Percentiles rank a stretch among this genome's conserved stretches.
Evolutionary conservation across 2,888 invertebrate species (phyloP).

Genomic region (Mylabris sibirica): DNA sequence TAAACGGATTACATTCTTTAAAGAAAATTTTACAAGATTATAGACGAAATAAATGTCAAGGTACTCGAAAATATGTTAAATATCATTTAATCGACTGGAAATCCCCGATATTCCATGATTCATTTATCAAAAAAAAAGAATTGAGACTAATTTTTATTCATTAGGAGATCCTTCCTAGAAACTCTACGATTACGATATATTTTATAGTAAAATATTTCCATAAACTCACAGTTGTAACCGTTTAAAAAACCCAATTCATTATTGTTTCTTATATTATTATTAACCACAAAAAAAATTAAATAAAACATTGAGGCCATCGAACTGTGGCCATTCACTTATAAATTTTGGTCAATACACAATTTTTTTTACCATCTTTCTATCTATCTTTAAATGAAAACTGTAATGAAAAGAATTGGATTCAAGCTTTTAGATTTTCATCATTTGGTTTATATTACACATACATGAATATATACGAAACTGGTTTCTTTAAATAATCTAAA

Average conservation of each 20-base stretch:
- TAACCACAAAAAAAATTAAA: background rate
- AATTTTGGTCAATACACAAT: background rate
- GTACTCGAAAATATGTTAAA: too few relatives aligned
- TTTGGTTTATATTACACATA: background rate
- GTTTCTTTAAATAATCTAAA: background rate
- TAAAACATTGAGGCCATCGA: background rate
- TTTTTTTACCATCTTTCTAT: background rate
- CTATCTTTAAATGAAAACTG: background rate
- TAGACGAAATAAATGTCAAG: too few relatives aligned
- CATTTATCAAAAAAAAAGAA: too few relatives aligned
- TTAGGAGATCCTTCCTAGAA: background rate
- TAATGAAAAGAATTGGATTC: background rate
- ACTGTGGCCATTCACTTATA: background rate
- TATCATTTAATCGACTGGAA: background rate
- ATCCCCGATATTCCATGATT: background rate
- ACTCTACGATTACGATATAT: background rate
- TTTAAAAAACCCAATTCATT: background rate
- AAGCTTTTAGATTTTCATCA: background rate
- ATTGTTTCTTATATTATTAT: background rate
- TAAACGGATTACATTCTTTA: too few relatives aligned
- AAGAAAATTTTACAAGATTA: too few relatives aligned
- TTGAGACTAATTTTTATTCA: too few relatives aligned
- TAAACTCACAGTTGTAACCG: background rate
- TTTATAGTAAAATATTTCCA: background rate
- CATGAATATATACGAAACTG: background rate